Evolutionary conservation across 2,113 vertebrate genomes (phyloP), one percentile per base, ranked within the genome.

Genomic region (Dicentrarchus labrax): DNA sequence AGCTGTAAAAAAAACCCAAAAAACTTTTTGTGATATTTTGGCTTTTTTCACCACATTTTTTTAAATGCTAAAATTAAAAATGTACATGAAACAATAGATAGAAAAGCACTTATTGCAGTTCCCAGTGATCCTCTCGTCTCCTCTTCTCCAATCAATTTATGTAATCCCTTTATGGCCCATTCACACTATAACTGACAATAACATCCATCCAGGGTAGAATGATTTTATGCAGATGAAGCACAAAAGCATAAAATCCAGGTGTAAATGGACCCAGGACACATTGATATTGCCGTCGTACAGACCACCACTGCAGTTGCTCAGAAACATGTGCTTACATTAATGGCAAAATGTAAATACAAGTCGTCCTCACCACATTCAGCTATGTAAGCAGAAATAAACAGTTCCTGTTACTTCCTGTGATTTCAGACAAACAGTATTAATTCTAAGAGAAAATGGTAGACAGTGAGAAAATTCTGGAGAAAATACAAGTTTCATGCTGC

Each of bases 311-410:
- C 57, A 84, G 54, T 30, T 48, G 11, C 39, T 76, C 61, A 10
- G 39, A 61, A 79, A 82, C 80, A 84, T 69, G 60, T 83, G 78
- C 22, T 76, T 3, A 57, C 51, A 50, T 76, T 62, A 83, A 74
- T 24, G 47, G 36, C 54, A 81, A 80, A 65, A 30, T 80, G 65
- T 85, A 75, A 93, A 86, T 86, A 73, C 38, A 48, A 65, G 39
- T 51, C 48, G 11, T 79, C 60, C 24, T 78, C 69, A 54, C 6
- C n/a, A 41, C 68, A 64, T 36, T 76, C 54, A 39, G 39, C 70
- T 21, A 47, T 45, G 64, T 22, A 48, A 80, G 72, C 61, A 39
- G 47, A 87, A 80, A 76, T 50, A 78, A 80, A 88, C 80, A 67
- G 61, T 39, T 62, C 30, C n/a, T 61, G 41, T 73, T 75, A 45